Evolutionary conservation across 2,797 vertebrate species (phyloP), one percentile per base, ranked within the genome.

Genomic region (Menidia menidia): DNA sequence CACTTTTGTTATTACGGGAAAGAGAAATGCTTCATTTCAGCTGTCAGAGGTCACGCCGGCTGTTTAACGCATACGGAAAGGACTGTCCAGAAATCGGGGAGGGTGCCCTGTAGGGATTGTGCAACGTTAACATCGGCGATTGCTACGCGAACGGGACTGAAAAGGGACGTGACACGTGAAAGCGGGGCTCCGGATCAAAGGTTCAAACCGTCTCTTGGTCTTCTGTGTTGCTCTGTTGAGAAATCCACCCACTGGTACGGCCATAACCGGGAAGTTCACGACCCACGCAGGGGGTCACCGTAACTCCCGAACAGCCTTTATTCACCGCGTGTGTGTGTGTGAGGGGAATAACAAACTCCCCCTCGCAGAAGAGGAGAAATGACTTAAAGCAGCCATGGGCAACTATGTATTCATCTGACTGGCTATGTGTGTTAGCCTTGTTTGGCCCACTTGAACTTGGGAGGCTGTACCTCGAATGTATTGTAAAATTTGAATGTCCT

Each of bases 331-430:
- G 53, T 44, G 11, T 41, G 35, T 35, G 30, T 44, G 53, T 63
- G 66, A 50, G 54, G 47, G 54, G 47, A 82, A 65, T 56, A 63
- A 62, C 43, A 41, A 52, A 60, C 81, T 64, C 14, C 35, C 14
- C 44, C 35, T 39, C 35, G 8, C 32, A 3, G 63, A 32, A 63
- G 56, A 57, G 67, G 54, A 66, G 54, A 30, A 72, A 65, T 77
- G 33, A 64, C 41, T 47, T 66, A 50, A 68, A 68, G 55, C 63
- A 55, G 68, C 64, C 54, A 64, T 66, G 78, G 63, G 65, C 56
- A 47, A 66, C 15, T 32, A 39, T n/a, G 30, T 51, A 54, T 57
- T 71, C 55, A 60, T 70, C 33, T 41, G 60, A n/a, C n/a, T 32
- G 25, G 56, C 39, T 71, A 39, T 73, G 67, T 72, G 35, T 2